Evolutionary conservation across 37 sponge, comb jelly and placozoan species (phyloP).

Genomic region (Diacarnus erythraeanus): DNA sequence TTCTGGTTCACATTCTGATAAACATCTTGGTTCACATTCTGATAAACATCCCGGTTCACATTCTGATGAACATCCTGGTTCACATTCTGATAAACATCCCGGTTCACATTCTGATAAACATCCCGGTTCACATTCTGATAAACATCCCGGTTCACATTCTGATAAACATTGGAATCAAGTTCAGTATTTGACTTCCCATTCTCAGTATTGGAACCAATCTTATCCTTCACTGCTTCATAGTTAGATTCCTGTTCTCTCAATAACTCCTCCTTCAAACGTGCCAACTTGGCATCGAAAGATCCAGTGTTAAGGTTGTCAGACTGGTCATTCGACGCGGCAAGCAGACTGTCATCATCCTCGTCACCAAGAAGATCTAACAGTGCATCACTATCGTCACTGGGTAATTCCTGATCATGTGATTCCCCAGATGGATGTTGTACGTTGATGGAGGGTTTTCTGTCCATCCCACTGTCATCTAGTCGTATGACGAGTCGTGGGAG

Average conservation of each 20-base stretch:
- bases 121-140: no score
- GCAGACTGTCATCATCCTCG: not conserved
- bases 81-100: no score
- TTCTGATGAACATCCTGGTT: no score
- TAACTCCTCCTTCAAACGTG: not conserved
- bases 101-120: no score
- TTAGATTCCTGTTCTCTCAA: not conserved
- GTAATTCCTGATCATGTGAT: not conserved
- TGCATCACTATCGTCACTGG: not conserved
- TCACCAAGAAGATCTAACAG: not conserved
- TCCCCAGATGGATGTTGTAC: not conserved
- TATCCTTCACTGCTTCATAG: not conserved
- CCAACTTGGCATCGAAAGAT: slow-evolving; percentile 7
- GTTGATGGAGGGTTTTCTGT: slow-evolving; percentile 9
- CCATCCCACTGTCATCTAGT: slow-evolving; percentile 14
- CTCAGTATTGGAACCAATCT: not conserved
- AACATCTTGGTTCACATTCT: no score
- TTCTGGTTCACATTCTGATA: slow-evolving; percentile 16
- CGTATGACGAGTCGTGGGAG: slow-evolving; percentile 41
- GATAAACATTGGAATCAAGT: not conserved
- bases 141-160: slow-evolving; percentile 7
- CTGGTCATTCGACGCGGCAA: not conserved
- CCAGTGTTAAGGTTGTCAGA: not conserved
- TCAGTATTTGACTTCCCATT: not conserved
- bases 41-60: no score